Percentiles rank a stretch among this genome's conserved stretches.
Evolutionary conservation across 2,888 invertebrate genomes (phyloP).

Genomic region (Lycophotia porphyrea): DNA sequence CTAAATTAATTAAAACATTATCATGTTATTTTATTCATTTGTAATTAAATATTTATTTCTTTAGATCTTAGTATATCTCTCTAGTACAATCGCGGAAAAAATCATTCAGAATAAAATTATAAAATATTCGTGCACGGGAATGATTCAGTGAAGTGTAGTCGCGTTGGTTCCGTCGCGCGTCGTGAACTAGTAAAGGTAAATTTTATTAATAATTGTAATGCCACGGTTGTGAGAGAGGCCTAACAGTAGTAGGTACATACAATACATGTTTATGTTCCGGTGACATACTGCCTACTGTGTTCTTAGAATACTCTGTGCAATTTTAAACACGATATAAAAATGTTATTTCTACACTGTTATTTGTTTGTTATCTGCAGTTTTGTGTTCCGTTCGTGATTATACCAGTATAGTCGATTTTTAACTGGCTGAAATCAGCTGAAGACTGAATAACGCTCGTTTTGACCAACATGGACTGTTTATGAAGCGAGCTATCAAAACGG

Average conservation of each 20-base stretch:
- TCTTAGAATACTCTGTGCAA: conserved; percentile 84
- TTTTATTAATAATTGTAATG: conserved; percentile 71
- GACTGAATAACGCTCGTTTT: conserved; percentile 6
- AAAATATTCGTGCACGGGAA: conserved; percentile 68
- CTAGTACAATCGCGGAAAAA: conserved; percentile 74
- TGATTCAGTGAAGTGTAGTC: conserved; percentile 60
- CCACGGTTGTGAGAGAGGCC: conserved; percentile 90
- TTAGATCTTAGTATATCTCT: conserved; percentile 68
- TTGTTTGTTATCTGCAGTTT: conserved; percentile 72
- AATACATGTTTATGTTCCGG: conserved; percentile 76
- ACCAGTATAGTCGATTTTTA: conserved; percentile 18
- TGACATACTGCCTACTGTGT: conserved; percentile 87
- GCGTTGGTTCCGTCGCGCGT: conserved; percentile 63
- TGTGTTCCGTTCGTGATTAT: conserved; percentile 68
- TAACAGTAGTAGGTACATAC: conserved; percentile 81
- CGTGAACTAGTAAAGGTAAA: conserved; percentile 68
- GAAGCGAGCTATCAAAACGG: conserved; percentile 9
- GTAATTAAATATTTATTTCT: conserved; percentile 67
- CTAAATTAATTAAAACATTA: conserved; percentile 66
- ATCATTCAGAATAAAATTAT: conserved; percentile 60
- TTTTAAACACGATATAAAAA: conserved; percentile 70
- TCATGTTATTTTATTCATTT: conserved; percentile 68
- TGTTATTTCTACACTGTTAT: conserved; percentile 83
- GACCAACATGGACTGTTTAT: not conserved
- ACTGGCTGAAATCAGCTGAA: conserved; percentile 1